Conservation (phyloP, 1,140 invertebrate species). For the Micrasema longulum region DNA sequence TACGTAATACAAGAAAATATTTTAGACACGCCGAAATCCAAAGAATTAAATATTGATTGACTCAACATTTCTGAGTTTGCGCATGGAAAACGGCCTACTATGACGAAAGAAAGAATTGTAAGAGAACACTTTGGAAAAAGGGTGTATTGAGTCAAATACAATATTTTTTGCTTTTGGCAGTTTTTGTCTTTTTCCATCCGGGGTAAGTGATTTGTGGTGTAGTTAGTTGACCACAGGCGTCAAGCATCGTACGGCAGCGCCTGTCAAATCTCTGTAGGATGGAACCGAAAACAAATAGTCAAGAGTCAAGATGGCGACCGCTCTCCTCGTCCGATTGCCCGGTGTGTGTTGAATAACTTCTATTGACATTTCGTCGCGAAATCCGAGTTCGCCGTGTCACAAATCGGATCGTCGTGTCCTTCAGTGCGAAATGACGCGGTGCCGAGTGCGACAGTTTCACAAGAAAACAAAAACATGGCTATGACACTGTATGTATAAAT, state of each 20-base stretch:
- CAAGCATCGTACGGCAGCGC: slow-evolving; percentile 19
- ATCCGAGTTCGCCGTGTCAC: background rate
- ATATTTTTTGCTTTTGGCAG: background rate
- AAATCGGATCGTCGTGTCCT: background rate
- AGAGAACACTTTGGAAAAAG: background rate
- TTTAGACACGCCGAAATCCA: background rate
- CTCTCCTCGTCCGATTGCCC: slow-evolving; percentile 3
- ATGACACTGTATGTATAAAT: slow-evolving; percentile 11
- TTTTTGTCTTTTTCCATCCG: background rate
- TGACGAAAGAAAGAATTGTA: background rate
- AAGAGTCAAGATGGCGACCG: slow-evolving; percentile 39
- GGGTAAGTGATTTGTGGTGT: background rate
- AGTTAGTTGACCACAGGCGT: background rate
- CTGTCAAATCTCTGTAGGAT: slow-evolving; percentile 18
- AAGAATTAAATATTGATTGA: slow-evolving; percentile 40
- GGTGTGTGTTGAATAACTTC: slow-evolving; percentile 12
- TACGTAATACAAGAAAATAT: background rate
- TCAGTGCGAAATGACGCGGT: background rate
- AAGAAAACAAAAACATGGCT: slow-evolving; percentile 45
- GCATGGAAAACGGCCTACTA: slow-evolving; percentile 28
- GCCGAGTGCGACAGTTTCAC: background rate
- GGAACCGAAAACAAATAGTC: slow-evolving; percentile 18
- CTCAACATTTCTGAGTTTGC: slow-evolving; percentile 15
- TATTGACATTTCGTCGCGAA: slow-evolving; percentile 23
- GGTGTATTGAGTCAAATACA: background rate